These are phyloP conservation scores for Lasioglossum figueresi DNA, from an alignment of 2,888 invertebrate species.

Conservation along the genomic window DNA sequence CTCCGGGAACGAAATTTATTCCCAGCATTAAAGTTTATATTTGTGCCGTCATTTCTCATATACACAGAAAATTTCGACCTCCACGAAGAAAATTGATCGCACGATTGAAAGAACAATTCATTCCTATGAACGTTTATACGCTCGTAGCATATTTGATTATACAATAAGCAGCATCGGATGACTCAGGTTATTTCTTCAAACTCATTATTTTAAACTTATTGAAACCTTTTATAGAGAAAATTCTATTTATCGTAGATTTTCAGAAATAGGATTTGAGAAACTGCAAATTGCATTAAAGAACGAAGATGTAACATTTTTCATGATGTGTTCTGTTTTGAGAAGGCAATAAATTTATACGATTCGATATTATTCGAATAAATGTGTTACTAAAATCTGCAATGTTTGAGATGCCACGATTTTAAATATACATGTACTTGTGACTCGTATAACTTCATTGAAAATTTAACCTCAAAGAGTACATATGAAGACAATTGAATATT, in stretches of 20 bases:
- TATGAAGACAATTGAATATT: background rate
- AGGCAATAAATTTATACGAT: background rate
- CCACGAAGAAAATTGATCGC: background rate
- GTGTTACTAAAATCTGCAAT: background rate
- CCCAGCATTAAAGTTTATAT: background rate
- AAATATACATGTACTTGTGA: background rate
- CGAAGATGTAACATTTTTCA: background rate
- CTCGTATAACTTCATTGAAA: background rate
- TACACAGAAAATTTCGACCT: background rate
- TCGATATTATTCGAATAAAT: background rate
- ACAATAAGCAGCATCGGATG: background rate
- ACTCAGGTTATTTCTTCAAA: background rate
- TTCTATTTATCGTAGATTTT: background rate
- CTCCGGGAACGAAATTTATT: constrained; percentile 16
- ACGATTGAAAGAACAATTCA: background rate
- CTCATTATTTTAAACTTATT: background rate
- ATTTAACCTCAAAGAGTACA: no score
- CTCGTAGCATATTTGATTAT: background rate
- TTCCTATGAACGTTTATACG: background rate
- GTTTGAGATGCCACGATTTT: background rate
- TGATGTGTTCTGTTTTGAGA: background rate
- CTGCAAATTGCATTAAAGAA: background rate
- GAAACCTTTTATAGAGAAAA: background rate
- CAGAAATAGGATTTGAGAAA: background rate
- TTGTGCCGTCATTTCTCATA: background rate